Evolutionary conservation across 2,797 vertebrate genomes (phyloP).

Genomic region (Ateles fusciceps): DNA sequence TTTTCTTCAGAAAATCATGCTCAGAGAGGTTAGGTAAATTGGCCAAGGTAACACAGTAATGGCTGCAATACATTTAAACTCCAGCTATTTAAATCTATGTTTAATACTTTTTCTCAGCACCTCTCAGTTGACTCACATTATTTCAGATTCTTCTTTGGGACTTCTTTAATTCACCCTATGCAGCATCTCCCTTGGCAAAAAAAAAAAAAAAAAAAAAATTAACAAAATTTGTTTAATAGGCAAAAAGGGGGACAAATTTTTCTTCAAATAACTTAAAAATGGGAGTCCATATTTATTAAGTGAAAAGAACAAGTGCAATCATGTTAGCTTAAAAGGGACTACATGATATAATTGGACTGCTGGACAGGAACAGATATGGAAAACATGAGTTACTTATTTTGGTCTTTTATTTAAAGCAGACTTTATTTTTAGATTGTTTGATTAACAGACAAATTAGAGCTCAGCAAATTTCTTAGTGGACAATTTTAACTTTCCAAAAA

Average conservation of each 20-base stretch:
- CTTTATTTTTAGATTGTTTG: conserved; percentile 70
- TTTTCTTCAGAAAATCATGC: conserved; percentile 31
- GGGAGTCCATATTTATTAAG: not conserved
- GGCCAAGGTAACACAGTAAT: not conserved
- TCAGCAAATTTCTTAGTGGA: conserved; percentile 55
- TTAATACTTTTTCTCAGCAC: not conserved
- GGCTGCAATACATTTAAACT: conserved; percentile 1
- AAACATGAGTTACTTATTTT: conserved; percentile 57
- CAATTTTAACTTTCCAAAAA: conserved; percentile 62
- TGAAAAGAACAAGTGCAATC: not conserved
- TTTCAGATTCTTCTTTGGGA: not conserved
- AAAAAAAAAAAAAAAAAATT: not conserved
- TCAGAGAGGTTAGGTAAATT: not conserved
- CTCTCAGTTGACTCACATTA: not conserved
- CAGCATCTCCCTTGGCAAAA: not conserved
- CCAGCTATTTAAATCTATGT: not conserved
- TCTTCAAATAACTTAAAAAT: not conserved
- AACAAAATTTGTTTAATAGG: not conserved
- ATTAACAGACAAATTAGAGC: conserved; percentile 64
- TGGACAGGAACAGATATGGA: not conserved
- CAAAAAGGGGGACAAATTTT: not conserved
- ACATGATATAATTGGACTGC: not conserved
- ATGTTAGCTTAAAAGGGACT: not conserved
- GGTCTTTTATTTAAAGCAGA: conserved; percentile 66
- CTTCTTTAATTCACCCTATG: not conserved